phyloP scores from a whole-genome alignment of 2,888 invertebrate species.

The Adelphocoris suturalis region DNA sequence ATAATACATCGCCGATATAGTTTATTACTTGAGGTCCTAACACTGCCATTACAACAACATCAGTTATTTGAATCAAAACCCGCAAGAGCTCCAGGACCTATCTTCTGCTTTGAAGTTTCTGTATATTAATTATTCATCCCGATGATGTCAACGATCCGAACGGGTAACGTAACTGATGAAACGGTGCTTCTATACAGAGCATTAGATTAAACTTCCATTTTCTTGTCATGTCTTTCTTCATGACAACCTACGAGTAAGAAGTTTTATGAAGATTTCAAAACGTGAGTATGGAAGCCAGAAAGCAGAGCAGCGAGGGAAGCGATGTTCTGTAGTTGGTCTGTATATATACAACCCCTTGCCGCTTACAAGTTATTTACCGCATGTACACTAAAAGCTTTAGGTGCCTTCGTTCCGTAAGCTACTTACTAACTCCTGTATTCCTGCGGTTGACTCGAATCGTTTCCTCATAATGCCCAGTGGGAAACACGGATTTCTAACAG shows the following conservation, averaged over 20 bases:
- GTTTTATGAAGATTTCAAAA: not conserved
- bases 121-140: too few relatives aligned
- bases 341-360: not conserved
- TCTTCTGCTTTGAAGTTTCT: too few relatives aligned
- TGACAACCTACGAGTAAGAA: not conserved
- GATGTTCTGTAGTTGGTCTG: not conserved
- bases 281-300: not conserved
- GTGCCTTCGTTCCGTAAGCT: conserved; percentile 31
- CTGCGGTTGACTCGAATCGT: conserved; percentile 21
- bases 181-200: too few relatives aligned
- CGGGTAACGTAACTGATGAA: too few relatives aligned
- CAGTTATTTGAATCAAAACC: too few relatives aligned
- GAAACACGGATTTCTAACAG: conserved; percentile 4
- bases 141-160: too few relatives aligned
- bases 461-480: conserved; percentile 11
- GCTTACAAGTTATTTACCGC: conserved; percentile 34
- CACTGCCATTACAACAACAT: too few relatives aligned
- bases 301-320: not conserved
- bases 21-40: too few relatives aligned
- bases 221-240: not conserved
- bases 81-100: too few relatives aligned
- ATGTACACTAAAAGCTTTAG: conserved; percentile 39
- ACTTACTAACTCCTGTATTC: conserved; percentile 25
- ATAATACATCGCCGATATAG: too few relatives aligned
- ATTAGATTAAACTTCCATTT: too few relatives aligned